Evolutionary conservation across 2,888 invertebrate species (phyloP), one percentile per base, ranked within the genome.

Genomic region (Erebia ligea): DNA sequence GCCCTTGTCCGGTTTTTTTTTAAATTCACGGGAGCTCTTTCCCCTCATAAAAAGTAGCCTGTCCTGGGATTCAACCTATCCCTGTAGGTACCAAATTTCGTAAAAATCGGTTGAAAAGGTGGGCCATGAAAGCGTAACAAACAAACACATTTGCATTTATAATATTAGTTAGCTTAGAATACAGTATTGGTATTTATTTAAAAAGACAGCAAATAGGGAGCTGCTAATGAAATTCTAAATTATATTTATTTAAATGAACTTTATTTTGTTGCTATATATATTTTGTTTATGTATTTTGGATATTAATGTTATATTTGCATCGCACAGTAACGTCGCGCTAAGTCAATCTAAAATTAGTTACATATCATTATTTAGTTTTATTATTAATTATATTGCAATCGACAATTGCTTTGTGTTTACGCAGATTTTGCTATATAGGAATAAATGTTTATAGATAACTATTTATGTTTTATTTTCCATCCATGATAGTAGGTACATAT

Each of bases 371-470:
- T 90, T 87, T 89, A 88, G 87, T 90, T 89, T 34, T 90, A 90
- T 91, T 92, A 89, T 87, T 86, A 86, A 89, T 89, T 84, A 83
- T 89, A 87, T 88, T 87, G 82, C 86, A 87, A 86, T 34, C 34
- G 6, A 88, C 86, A 88, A 88, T 90, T 90, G 91, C 91, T 91
- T 91, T 87, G 89, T 91, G 89, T 91, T 91, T 83, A 86, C 87
- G 84, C 85, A 86, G 83, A 87, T 87, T 87, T 89, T 89, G 87
- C 88, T 90, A 85, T 86, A 70, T 83, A 83, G 82, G 84, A 92
- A 90, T 91, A 92, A 91, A 92, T 90, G 89, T 90, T 90, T 89
- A 56, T 89, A 81, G 81, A 84, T 84, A 82, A 83, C 78, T 66
- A 73, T 54, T 50, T 59, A n/a, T 68, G 74, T 68, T 73, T 71